phyloP scores from a whole-genome alignment of 2,888 invertebrate species.

The Heteromurus nitidus region DNA sequence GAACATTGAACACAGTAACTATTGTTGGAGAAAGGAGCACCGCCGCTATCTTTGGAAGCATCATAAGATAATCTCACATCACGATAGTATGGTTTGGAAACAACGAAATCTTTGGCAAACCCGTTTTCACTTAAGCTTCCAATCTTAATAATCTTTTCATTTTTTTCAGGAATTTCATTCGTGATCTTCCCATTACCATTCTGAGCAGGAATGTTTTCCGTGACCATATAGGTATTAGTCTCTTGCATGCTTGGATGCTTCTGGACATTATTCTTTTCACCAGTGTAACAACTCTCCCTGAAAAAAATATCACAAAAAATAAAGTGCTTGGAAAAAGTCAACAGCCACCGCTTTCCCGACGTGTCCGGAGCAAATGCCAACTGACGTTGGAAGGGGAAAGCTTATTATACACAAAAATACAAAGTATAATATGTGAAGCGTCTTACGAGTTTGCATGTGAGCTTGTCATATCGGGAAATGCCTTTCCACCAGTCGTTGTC shows the following conservation, averaged over 20 bases:
- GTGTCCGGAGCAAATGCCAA: too few relatives aligned
- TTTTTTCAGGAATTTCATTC: neutral
- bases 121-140: neutral
- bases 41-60: neutral
- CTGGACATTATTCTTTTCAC: constrained; percentile 14
- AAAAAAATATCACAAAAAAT: neutral
- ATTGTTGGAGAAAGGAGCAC: constrained; percentile 15
- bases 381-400: neutral
- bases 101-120: neutral
- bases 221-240: neutral
- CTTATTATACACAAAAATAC: neutral
- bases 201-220: neutral
- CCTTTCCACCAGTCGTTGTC: neutral
- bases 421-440: neutral
- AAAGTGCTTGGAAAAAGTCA: neutral
- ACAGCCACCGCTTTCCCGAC: neutral
- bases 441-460: neutral
- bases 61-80: constrained; percentile 53
- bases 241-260: neutral
- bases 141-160: too few relatives aligned
- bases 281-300: neutral
- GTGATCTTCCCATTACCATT: neutral
- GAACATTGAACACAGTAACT: constrained; percentile 12
- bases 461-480: neutral
- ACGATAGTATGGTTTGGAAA: constrained; percentile 27